Percentiles rank a stretch among this genome's conserved stretches.
Conservation (phyloP, 2,113 vertebrate genomes). For the Mirounga angustirostris region DNA sequence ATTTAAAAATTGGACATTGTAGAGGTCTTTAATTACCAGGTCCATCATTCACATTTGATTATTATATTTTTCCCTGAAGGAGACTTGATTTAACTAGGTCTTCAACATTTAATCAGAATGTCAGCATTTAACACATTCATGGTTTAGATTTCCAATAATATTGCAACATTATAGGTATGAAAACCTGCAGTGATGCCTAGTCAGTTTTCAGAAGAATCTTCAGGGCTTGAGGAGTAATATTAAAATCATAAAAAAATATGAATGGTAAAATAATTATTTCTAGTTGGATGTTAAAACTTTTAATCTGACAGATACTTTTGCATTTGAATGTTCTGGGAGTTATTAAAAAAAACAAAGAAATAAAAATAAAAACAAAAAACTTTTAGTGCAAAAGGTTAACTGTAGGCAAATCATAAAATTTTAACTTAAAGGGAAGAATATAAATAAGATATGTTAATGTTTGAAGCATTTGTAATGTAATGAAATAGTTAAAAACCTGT, state of each 20-base stretch:
- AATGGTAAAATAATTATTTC: neutral
- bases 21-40: conserved; percentile 58
- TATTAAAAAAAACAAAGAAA: neutral
- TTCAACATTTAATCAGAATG: conserved; percentile 28
- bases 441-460: neutral
- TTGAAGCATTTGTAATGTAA: neutral
- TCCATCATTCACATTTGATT: conserved; percentile 53
- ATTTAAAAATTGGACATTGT: conserved; percentile 37
- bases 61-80: neutral
- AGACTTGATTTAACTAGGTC: neutral
- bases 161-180: neutral
- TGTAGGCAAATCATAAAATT: neutral
- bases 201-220: neutral
- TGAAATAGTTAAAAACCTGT: neutral
- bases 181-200: neutral
- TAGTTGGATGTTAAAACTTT: neutral
- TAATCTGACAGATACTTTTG: neutral
- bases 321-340: neutral
- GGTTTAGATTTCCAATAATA: neutral
- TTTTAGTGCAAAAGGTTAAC: neutral
- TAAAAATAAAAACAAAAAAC: neutral
- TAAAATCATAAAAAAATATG: neutral
- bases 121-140: conserved; percentile 24
- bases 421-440: neutral
- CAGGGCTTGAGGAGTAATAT: neutral